A percentile compares a stretch with the other conserved stretches of the same genome.
These are phyloP conservation scores for Halictus quadricinctus DNA, from an alignment of 2,888 invertebrate species.

Conservation along the genomic window DNA sequence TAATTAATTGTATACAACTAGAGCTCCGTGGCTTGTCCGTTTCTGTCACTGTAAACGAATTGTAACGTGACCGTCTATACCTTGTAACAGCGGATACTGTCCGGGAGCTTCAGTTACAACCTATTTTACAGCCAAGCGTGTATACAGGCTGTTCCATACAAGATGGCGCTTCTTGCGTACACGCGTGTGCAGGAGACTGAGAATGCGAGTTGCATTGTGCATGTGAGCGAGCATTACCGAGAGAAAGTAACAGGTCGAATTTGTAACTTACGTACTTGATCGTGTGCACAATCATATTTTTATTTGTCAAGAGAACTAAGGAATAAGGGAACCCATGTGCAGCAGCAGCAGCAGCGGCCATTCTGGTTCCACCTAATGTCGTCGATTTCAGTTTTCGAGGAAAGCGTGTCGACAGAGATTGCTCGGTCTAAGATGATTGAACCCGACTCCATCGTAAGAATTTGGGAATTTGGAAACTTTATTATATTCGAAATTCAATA, in stretches of 20 bases:
- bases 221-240: slow-evolving; percentile 35
- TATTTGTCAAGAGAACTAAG: slow-evolving; percentile 37
- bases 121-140: slow-evolving; percentile 53
- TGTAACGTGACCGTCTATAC: background rate
- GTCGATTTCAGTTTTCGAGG: slow-evolving; percentile 9
- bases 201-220: slow-evolving; percentile 56
- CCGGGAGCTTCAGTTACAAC: slow-evolving; percentile 21
- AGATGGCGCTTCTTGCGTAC: background rate
- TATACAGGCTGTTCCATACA: slow-evolving; percentile 7
- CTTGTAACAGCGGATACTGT: background rate
- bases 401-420: slow-evolving; percentile 13
- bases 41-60: background rate
- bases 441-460: slow-evolving; percentile 38
- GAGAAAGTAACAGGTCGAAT: slow-evolving; percentile 56
- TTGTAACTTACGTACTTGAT: slow-evolving; percentile 64
- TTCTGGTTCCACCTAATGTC: background rate
- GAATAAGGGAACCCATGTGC: background rate
- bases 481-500: slow-evolving; percentile 56
- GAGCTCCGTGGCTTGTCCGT: background rate
- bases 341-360: background rate
- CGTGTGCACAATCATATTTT: slow-evolving; percentile 71
- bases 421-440: slow-evolving; percentile 40
- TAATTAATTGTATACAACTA: slow-evolving; percentile 40
- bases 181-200: slow-evolving; percentile 59
- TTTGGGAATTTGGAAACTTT: slow-evolving; percentile 49